Base-by-base conservation (phyloP, 2,888 invertebrate genomes). In the Amitus sp. region DNA sequence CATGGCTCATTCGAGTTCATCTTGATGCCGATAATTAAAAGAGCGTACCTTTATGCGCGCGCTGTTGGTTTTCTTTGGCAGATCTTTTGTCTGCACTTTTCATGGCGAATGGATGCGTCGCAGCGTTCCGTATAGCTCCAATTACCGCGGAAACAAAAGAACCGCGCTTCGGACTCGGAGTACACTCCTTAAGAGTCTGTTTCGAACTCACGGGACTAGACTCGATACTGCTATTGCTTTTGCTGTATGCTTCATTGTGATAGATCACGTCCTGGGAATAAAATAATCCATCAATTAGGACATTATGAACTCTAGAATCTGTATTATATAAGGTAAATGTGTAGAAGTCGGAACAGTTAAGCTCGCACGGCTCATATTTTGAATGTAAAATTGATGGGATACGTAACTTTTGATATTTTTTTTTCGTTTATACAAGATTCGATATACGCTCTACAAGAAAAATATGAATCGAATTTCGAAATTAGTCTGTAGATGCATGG, bases 181-280 rank as follows among this genome's bases (percentile, higher is more conserved):
- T 78, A 28, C 76, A 78, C 58, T 82, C 81, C 64, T 80, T 82
- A 18, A 80, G 55, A 59, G 80, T 81, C 28, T 80, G 78, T 46
- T 78, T 80, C 1, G 75, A 76, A 61, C 79, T 80, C 18, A 80
- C 76, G 0, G 90, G 90, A 39, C 89, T 88, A 7, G 88, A 86
- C 30, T 90, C 89, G 50, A 88, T 85, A 71, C 89, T 88, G 75
- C 90, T 89, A 79, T 89, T 88, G 77, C 90, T 91, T 61, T 82
- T 76, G 73, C 90, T 89, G 79, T 88, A 91, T 0, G 88, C 89
- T 79, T 93, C 93, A 72, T 92, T 92, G 76, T 92, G 91, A 80
- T 88, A 93, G 69, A 92, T 89, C 56, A 89, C 88, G 74, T 92
- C 90, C 89, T 90, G 69, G 62, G 79, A 78, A 67, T 63, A 56